Evolutionary conservation across 1,140 invertebrate species (phyloP), one percentile per base, ranked within the genome.

Genomic region (Cydia fagiglandana): DNA sequence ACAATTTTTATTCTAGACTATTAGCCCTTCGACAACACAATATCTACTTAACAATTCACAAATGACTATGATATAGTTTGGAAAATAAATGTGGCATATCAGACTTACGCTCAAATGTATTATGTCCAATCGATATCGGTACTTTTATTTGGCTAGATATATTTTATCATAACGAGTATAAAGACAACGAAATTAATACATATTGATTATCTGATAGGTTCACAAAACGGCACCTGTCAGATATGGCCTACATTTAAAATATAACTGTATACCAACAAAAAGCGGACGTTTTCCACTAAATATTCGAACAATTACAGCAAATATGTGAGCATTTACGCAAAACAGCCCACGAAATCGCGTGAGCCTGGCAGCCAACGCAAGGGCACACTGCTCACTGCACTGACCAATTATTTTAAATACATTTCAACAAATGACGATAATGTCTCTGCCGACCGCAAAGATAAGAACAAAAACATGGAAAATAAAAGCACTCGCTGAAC

Each of bases 351-450:
- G 84, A 80, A 81, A 89, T 92, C 86, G 91, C 90, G 90, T 91
- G 91, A 90, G 88, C 91, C 91, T 88, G 86, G 80, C 84, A 84
- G 85, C 87, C 88, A 84, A 84, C 83, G 81, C 83, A 85, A 82
- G 85, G 86, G 89, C 88, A 87, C 78, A 84, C 80, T 86, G 85
- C 88, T 86, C 84, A 80, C 86, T 84, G 79, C 84, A 84, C 83
- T 12, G 85, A 83, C 79, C 89, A 91, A 93, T 93, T 93, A 93
- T 91, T 93, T 91, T 93, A 93, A 93, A 93, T 83, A 91, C 90
- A 88, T 93, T 93, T 93, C 91, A 93, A 93, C 91, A 91, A 93
- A 90, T 89, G 89, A 90, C 84, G 86, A 88, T 91, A 91, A 92
- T 92, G 89, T 88, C 88, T 88, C 88, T 88, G 88, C 81, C 85